Evolutionary conservation across 2,888 invertebrate genomes (phyloP), one percentile per base, ranked within the genome.

Genomic region (Pristionchus fissidentatus): DNA sequence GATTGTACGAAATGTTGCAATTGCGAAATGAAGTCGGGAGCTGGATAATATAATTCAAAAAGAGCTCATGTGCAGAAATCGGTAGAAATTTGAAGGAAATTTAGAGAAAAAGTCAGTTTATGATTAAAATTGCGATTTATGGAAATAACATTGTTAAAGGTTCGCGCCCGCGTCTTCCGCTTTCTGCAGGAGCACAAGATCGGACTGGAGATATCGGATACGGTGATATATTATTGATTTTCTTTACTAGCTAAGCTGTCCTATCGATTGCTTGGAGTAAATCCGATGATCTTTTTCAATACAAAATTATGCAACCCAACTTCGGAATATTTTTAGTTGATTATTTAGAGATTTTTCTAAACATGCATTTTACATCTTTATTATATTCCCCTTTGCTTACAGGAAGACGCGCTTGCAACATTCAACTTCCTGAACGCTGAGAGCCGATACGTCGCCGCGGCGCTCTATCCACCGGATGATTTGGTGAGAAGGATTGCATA

Each of bases 401-500:
- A 93, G 93, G 95, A 96, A 87, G 95, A 95, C 91, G 98, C 98
- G 0, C 95, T 96, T 90, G 94, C 96, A 1, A 96, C 96, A 0
- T 98, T 96, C 93, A 98, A 98, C 94, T 98, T 97, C 92, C 94
- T 97, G 60, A 96, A 95, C 92, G 94, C 95, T 0, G 98, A 98
- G 93, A 95, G 95, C 78, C 94, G 95, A 85, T 94, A 94, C 89
- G 95, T 95, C 19, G 94, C 94, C 26, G 94, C 93, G 15, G 94
- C 93, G 0, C 88, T 94, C 13, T 93, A 94, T 73, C 94, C 94
- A 1, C 94, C 94, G 0, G 84, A 85, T 83, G 90, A 91, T 43
- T 84, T 90, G 87, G 85, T 86, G 29, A 70, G 70, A 26, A 49
- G 22, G 7, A 43, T 78, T 49, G 8, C 26, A 22, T 19, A n/a